phyloP scores from a whole-genome alignment of 2,113 vertebrate species.

The Raja brachyura region DNA sequence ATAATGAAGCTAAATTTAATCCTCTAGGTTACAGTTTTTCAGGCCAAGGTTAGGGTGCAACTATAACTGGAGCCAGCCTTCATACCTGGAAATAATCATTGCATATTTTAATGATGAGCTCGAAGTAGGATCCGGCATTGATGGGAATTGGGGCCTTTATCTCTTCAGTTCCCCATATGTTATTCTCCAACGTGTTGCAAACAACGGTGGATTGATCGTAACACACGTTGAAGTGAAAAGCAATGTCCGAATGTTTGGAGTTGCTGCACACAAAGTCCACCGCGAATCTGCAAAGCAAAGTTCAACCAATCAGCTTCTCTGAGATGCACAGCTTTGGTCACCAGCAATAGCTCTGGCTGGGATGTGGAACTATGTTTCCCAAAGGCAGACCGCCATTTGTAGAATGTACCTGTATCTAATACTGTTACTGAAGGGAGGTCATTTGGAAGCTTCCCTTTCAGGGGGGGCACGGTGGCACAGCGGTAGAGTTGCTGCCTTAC shows the following conservation, averaged over 20 bases:
- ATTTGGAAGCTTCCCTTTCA: too few relatives aligned
- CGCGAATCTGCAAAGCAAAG: slow-evolving; percentile 25
- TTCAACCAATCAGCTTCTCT: not conserved
- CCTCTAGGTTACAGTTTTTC: too few relatives aligned
- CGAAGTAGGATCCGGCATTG: slow-evolving; percentile 25
- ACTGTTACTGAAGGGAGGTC: too few relatives aligned
- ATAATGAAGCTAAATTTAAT: too few relatives aligned
- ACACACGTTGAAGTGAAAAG: slow-evolving; percentile 43
- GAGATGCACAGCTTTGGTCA: not conserved
- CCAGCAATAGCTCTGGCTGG: not conserved
- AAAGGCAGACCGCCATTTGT: too few relatives aligned
- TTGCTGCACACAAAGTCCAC: slow-evolving; percentile 40
- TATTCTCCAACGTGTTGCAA: slow-evolving; percentile 41
- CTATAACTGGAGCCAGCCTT: too few relatives aligned
- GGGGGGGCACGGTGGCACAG: too few relatives aligned
- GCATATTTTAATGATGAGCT: slow-evolving; percentile 27
- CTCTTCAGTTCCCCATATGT: slow-evolving; percentile 39
- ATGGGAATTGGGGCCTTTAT: slow-evolving; percentile 38
- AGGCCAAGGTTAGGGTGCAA: too few relatives aligned
- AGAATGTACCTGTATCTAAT: too few relatives aligned
- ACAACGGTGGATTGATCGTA: slow-evolving; percentile 40
- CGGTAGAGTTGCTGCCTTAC: too few relatives aligned
- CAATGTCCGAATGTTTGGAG: slow-evolving; percentile 31
- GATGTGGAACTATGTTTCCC: not conserved
- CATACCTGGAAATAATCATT: slow-evolving; percentile 41